A percentile compares a stretch with the other conserved stretches of the same genome.
Conservation (phyloP, 2,113 vertebrate genomes). For the Mormoops blainvillei region DNA sequence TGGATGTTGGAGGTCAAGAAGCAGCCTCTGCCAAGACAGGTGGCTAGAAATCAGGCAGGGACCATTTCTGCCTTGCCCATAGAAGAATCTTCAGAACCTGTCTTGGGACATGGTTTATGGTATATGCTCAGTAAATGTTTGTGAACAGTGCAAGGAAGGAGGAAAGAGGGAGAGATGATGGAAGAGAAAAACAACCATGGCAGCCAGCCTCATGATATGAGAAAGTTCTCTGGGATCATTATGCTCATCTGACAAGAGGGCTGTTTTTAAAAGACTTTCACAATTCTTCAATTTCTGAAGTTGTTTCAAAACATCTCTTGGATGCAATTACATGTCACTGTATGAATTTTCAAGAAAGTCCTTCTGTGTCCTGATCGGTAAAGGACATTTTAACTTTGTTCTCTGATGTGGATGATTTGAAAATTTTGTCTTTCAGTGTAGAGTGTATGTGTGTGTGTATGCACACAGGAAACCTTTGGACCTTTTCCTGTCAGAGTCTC, state of each 20-base stretch:
- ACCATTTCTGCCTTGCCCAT: not conserved
- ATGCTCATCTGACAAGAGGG: not conserved
- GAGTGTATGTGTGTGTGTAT: rapidly evolving
- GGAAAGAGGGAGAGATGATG: not conserved
- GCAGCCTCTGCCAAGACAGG: not conserved
- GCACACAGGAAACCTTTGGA: not conserved
- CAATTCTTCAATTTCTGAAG: not conserved
- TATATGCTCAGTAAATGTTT: not conserved
- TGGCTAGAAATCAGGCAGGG: not conserved
- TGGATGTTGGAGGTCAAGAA: not conserved
- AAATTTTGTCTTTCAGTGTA: not conserved
- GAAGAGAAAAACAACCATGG: not conserved
- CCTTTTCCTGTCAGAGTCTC: not conserved
- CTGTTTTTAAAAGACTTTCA: conserved; percentile 28
- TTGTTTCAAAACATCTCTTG: conserved; percentile 44
- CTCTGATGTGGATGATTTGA: not conserved
- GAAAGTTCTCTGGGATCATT: conserved; percentile 17
- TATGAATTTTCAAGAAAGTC: conserved; percentile 15
- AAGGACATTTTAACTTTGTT: not conserved
- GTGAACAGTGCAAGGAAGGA: not conserved
- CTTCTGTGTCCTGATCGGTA: not conserved
- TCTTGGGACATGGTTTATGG: not conserved
- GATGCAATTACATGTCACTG: conserved; percentile 48
- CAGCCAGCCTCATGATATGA: not conserved
- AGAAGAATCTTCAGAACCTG: not conserved